phyloP scores from a whole-genome alignment of 2,113 vertebrate species.

The Protomyctophum bolini region DNA sequence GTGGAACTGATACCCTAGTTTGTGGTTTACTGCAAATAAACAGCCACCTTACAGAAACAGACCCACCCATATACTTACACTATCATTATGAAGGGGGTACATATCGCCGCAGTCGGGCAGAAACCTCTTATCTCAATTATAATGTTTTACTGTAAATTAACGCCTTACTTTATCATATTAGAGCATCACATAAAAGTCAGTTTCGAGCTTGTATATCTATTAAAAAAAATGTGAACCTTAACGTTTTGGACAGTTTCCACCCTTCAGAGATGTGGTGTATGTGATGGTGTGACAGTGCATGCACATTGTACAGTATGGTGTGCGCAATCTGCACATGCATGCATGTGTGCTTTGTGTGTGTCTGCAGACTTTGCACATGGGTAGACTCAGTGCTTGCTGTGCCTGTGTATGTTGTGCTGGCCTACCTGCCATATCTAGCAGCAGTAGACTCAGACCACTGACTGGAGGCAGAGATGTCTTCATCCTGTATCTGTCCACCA shows the following conservation, averaged over 20 bases:
- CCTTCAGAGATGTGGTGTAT: too few relatives aligned
- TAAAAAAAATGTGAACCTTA: too few relatives aligned
- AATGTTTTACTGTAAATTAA: too few relatives aligned
- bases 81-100: conserved; percentile 36
- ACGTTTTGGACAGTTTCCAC: too few relatives aligned
- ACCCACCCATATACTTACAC: conserved; percentile 13
- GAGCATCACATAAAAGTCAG: too few relatives aligned
- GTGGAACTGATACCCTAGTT: conserved; percentile 44
- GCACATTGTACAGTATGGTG: too few relatives aligned
- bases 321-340: neutral
- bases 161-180: too few relatives aligned
- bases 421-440: conserved; percentile 93
- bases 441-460: conserved; percentile 98
- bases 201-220: too few relatives aligned
- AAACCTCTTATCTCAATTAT: too few relatives aligned
- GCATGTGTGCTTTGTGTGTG: neutral
- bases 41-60: conserved; percentile 36
- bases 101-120: neutral
- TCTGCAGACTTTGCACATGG: neutral
- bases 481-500: conserved; percentile 91
- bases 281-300: too few relatives aligned
- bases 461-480: conserved; percentile 96
- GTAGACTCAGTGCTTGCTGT: too few relatives aligned
- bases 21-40: conserved; percentile 58
- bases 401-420: neutral